These are phyloP conservation scores for Meloidogyne hapla DNA, from an alignment of 1,140 invertebrate species.

Conservation along the genomic window DNA sequence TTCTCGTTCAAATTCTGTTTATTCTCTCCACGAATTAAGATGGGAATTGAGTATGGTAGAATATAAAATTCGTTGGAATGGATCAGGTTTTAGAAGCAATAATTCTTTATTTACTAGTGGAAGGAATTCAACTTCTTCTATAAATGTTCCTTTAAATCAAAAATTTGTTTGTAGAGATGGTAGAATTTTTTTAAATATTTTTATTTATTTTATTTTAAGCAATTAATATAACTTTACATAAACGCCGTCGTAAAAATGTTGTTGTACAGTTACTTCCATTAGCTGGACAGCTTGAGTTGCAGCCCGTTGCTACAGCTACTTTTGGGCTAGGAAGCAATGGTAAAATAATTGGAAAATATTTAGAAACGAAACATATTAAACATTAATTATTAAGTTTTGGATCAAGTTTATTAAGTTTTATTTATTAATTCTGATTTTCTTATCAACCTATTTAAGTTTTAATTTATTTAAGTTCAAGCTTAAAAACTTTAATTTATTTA, in stretches of 20 bases:
- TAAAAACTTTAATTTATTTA: too few relatives aligned
- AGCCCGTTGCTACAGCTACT: constrained; percentile 19
- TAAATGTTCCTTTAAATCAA: constrained; percentile 31
- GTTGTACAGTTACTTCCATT: constrained; percentile 22
- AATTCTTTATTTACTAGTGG: constrained; percentile 2
- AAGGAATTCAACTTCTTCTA: constrained; percentile 10
- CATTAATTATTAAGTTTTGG: too few relatives aligned
- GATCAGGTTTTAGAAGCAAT: neutral
- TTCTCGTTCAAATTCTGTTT: neutral
- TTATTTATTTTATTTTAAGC: constrained; percentile 16
- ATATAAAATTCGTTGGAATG: constrained; percentile 5
- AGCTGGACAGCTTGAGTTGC: constrained; percentile 21
- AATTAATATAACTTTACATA: constrained; percentile 28
- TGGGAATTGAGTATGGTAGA: constrained; percentile 26
- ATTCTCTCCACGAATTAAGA: constrained; percentile 1
- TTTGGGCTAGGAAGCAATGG: constrained; percentile 29
- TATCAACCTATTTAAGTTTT: too few relatives aligned
- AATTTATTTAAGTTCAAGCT: too few relatives aligned
- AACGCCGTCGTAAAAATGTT: constrained; percentile 16
- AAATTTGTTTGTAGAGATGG: constrained; percentile 33
- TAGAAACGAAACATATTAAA: too few relatives aligned
- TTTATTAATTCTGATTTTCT: too few relatives aligned
- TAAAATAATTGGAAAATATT: neutral
- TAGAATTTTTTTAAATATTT: neutral
- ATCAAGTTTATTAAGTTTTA: too few relatives aligned